Conservation (phyloP, 2,888 invertebrate genomes). For the Sminthurinus aureus region DNA sequence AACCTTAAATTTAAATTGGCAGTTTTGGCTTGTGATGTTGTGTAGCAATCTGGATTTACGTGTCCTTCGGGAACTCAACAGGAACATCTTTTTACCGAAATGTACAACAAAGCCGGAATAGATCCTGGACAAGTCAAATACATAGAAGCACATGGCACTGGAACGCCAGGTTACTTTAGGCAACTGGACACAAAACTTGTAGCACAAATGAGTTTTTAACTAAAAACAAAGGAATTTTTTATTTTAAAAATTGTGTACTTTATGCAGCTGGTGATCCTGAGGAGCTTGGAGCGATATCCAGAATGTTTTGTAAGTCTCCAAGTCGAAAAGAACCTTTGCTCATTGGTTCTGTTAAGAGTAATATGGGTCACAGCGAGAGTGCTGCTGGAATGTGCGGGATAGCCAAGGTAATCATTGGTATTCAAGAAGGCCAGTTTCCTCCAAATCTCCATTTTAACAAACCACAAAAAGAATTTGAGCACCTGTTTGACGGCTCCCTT, state of each 20-base stretch:
- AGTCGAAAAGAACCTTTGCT: constrained; percentile 71
- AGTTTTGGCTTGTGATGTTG: too few species aligned
- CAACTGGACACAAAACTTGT: background rate
- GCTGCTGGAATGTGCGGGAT: constrained; percentile 70
- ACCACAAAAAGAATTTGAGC: background rate
- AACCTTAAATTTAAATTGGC: too few species aligned
- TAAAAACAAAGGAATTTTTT: background rate
- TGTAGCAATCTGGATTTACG: background rate
- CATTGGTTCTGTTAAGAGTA: constrained; percentile 95
- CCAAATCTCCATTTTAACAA: background rate
- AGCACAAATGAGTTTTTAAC: background rate
- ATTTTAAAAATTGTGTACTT: background rate
- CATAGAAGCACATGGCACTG: constrained; percentile 4
- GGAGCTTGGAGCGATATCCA: background rate
- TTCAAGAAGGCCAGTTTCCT: background rate
- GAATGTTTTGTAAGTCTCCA: background rate
- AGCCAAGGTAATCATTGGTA: constrained; percentile 52
- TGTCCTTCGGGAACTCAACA: background rate
- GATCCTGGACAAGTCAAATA: background rate
- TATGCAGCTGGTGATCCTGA: background rate
- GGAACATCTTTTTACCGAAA: background rate
- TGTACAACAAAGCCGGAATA: background rate
- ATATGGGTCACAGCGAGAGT: constrained; percentile 92
- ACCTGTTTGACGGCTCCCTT: background rate
- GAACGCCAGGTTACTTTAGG: too few species aligned